phyloP scores from a whole-genome alignment of 2,113 vertebrate genomes.

The Rhabdomys dilectus region DNA sequence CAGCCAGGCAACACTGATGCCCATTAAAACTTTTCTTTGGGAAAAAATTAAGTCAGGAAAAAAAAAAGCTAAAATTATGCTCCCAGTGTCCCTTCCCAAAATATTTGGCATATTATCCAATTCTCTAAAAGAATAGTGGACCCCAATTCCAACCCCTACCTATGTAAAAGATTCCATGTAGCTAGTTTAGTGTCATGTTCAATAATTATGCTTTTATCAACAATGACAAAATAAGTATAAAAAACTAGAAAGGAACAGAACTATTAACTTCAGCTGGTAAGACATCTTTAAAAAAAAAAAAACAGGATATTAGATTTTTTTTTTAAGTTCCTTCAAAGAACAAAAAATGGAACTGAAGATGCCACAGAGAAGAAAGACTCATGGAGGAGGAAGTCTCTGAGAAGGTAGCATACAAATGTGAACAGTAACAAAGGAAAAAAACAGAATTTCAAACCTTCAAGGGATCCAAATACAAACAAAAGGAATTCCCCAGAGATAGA shows the following conservation, averaged over 20 bases:
- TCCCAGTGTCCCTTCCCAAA: not conserved
- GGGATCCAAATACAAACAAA: not conserved
- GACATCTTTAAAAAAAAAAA: constrained; percentile 6
- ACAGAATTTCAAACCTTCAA: constrained; percentile 26
- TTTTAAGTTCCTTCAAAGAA: constrained; percentile 46
- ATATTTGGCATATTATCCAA: not conserved
- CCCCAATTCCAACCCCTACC: not conserved
- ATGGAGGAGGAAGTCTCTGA: not conserved
- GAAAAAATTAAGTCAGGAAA: not conserved
- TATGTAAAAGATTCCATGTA: not conserved
- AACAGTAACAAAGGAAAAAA: not conserved
- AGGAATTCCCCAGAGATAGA: not conserved
- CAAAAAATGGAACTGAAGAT: constrained; percentile 30
- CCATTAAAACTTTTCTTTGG: not conserved
- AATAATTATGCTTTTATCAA: not conserved
- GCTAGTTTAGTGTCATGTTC: not conserved
- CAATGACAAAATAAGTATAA: not conserved
- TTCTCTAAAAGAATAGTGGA: not conserved
- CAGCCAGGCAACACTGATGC: not conserved
- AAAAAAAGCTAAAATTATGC: not conserved
- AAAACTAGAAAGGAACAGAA: not conserved
- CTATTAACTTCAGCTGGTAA: not conserved
- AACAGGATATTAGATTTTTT: constrained; percentile 4
- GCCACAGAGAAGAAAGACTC: not conserved
- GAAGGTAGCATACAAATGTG: not conserved